phyloP scores from a whole-genome alignment of 2,797 vertebrate species.

The Melanotaenia trifasciata region DNA sequence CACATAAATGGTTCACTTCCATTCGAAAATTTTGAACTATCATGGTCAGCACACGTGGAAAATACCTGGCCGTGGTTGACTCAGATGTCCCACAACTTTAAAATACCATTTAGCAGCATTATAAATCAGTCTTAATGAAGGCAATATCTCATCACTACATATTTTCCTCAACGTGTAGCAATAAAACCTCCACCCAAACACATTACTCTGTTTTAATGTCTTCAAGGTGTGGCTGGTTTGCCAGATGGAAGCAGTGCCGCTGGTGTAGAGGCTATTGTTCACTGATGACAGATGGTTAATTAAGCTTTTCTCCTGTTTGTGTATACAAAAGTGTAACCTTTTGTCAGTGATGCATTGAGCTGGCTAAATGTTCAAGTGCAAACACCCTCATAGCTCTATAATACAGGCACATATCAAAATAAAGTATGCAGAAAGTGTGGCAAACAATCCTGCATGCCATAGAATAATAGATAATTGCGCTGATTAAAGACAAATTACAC shows the following conservation, averaged over 20 bases:
- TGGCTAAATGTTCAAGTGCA: constrained; percentile 3
- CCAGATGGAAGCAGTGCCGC: constrained; percentile 37
- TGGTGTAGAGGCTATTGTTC: constrained; percentile 32
- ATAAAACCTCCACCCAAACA: constrained; percentile 54
- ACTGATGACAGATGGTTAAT: constrained; percentile 55
- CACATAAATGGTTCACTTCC: constrained; percentile 16
- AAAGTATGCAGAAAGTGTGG: constrained; percentile 21
- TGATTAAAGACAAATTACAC: constrained; percentile 13
- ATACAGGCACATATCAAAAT: constrained; percentile 22
- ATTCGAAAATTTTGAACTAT: neutral
- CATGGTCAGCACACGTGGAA: neutral
- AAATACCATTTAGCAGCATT: constrained; percentile 28
- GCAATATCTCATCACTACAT: constrained; percentile 46
- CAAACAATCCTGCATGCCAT: constrained; percentile 5
- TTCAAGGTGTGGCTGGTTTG: constrained; percentile 57
- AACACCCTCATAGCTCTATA: constrained; percentile 2
- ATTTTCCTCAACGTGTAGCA: constrained; percentile 33
- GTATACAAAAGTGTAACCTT: constrained; percentile 25
- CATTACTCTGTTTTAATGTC: constrained; percentile 47
- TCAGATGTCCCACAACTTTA: constrained; percentile 40
- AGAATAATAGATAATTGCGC: neutral
- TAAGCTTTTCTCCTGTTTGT: constrained; percentile 31
- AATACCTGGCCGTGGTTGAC: constrained; percentile 11
- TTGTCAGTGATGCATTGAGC: neutral
- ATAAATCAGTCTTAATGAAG: constrained; percentile 61